Evolutionary conservation across 2,888 invertebrate genomes (phyloP), one percentile per base, ranked within the genome.

Genomic region (Oscheius myriophilus): DNA sequence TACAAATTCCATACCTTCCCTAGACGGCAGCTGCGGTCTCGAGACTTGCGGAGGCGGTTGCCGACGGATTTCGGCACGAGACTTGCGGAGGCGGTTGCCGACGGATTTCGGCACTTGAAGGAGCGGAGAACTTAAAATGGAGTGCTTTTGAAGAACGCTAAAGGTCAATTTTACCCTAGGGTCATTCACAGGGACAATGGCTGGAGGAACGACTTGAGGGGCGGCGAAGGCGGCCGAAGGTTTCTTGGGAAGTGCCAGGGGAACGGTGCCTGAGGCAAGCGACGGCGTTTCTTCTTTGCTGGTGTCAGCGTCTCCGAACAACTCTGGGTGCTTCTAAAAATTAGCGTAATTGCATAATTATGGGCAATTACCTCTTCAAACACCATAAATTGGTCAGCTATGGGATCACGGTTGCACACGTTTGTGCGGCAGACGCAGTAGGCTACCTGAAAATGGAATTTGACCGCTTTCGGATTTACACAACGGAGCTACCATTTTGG

Each of bases 361-460:
- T 49, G 16, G 25, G 9, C 2, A 45, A 9, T 23, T 45, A 77
- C 81, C 69, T 76, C 74, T 65, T 83, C 83, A 52, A 83, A 83
- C 11, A 71, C 75, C 71, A 77, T 79, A 51, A 84, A 83, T 70
- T 84, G 84, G 49, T 82, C 82, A 21, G 80, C 81, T 46, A 84
- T 76, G 9, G 84, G 73, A 14, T 72, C 70, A 21, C 66, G 54
- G 67, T 84, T 84, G 70, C 84, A 84, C 16, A 75, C 42, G 16
- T 71, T 49, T 0, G 46, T 51, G 43, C 77, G 65, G 61, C 82
- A 82, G 6, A 82, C 71, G 66, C 84, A 84, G 62, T 82, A 84
- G 14, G 83, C 84, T 39, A 78, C 69, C 71, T 70, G 54, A 25
- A 64, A 14, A 54, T 26, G 46, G 4, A 16, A 42, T 66, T 59